Percentiles rank a stretch among this genome's conserved stretches.
Conservation (phyloP, 2,888 invertebrate species). For the Heliconius cydno region DNA sequence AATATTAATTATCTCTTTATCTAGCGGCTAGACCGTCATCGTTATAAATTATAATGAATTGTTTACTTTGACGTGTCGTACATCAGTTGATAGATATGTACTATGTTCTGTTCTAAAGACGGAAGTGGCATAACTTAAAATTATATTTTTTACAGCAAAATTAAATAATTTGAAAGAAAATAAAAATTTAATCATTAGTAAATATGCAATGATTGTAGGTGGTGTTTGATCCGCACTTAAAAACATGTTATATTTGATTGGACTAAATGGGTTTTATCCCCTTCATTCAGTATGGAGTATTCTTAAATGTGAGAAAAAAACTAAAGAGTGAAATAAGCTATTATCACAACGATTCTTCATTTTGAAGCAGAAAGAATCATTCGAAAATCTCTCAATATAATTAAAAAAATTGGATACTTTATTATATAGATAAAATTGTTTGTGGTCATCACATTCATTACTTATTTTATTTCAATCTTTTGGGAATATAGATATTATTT, state of each 20-base stretch:
- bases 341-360: no score
- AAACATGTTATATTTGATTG: no score
- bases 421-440: no score
- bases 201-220: not conserved
- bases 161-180: not conserved
- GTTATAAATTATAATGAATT: conserved; percentile 40
- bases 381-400: not conserved
- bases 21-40: conserved; percentile 28
- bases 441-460: no score
- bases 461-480: not conserved
- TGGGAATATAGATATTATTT: not conserved
- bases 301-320: no score
- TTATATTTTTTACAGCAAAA: not conserved
- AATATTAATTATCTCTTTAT: conserved; percentile 59
- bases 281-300: no score
- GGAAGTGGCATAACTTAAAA: not conserved
- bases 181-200: not conserved
- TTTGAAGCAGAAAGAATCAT: no score
- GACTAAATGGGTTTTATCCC: no score
- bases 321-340: no score
- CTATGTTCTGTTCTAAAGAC: not conserved
- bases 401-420: no score
- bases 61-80: conserved; percentile 31
- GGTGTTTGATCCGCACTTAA: not conserved
- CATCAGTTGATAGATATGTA: conserved; percentile 24